Percentiles rank a stretch among this genome's conserved stretches.
phyloP scores from a whole-genome alignment of 1,140 invertebrate species.

The Penaeus chinensis region DNA sequence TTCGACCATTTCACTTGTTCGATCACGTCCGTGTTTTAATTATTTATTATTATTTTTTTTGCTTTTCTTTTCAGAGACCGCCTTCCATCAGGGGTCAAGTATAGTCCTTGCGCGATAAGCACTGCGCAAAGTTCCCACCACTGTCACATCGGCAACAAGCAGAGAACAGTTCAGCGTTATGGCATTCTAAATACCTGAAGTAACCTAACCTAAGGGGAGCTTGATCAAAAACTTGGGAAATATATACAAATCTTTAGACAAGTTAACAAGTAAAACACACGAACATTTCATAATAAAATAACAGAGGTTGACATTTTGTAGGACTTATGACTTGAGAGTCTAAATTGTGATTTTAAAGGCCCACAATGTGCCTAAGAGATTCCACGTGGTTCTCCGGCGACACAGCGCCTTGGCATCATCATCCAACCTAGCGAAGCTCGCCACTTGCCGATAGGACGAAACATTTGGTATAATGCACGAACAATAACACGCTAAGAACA shows the following conservation, averaged over 20 bases:
- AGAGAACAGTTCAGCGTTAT: slow-evolving; percentile 50
- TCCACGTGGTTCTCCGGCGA: slow-evolving; percentile 42
- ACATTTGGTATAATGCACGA: slow-evolving; percentile 55
- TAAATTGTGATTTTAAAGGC: slow-evolving; percentile 61
- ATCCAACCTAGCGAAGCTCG: slow-evolving; percentile 43
- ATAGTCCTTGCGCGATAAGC: background rate
- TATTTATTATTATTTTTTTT: no score
- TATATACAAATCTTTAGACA: slow-evolving; percentile 61
- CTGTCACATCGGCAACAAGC: slow-evolving; percentile 50
- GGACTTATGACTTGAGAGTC: slow-evolving; percentile 57
- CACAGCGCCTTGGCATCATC: slow-evolving; percentile 38
- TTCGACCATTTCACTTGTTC: slow-evolving; percentile 47
- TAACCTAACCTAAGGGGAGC: slow-evolving; percentile 50
- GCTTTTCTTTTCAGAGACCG: background rate
- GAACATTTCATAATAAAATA: slow-evolving; percentile 61
- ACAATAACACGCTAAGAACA: slow-evolving; percentile 57
- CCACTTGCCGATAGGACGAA: slow-evolving; percentile 44
- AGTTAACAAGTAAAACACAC: slow-evolving; percentile 62
- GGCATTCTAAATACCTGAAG: slow-evolving; percentile 59
- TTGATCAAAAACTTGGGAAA: slow-evolving; percentile 49
- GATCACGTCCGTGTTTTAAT: background rate
- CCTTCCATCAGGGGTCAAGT: slow-evolving; percentile 13
- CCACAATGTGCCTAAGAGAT: slow-evolving; percentile 58
- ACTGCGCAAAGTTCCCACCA: slow-evolving; percentile 2
- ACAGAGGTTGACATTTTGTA: slow-evolving; percentile 58